These are phyloP conservation scores for Augochlora pura DNA, from an alignment of 1,140 invertebrate species.

Conservation along the genomic window DNA sequence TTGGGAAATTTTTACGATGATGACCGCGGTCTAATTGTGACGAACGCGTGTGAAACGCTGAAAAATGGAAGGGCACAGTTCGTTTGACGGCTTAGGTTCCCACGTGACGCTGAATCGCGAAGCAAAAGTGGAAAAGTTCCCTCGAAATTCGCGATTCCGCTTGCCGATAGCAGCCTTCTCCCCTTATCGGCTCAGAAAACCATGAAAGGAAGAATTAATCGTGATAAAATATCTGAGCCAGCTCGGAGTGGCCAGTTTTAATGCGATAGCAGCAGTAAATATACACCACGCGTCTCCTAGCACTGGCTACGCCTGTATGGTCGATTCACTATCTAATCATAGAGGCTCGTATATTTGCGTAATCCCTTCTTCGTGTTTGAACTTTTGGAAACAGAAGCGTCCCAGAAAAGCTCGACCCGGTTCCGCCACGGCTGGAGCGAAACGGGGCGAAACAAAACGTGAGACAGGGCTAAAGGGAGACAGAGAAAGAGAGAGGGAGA, in stretches of 20 bases:
- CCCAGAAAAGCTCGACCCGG: slow-evolving; percentile 1
- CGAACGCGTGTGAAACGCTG: too few species aligned
- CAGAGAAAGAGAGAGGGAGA: background rate
- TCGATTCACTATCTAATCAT: background rate
- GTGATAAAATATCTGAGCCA: background rate
- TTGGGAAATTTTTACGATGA: too few species aligned
- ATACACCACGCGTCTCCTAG: background rate
- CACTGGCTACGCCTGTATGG: background rate
- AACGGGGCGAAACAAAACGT: background rate
- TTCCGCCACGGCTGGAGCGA: background rate
- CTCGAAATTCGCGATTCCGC: background rate
- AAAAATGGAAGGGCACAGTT: too few species aligned
- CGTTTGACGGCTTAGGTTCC: background rate
- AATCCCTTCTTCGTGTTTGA: background rate
- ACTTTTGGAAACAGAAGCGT: slow-evolving; percentile 15
- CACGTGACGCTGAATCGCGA: background rate
- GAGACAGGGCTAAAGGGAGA: too few species aligned
- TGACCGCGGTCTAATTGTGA: too few species aligned
- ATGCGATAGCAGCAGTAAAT: slow-evolving; percentile 1
- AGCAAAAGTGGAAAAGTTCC: background rate
- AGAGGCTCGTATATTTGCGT: background rate
- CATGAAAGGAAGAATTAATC: background rate
- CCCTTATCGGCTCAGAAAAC: background rate
- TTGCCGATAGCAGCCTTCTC: background rate
- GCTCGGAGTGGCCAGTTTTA: background rate